These are phyloP conservation scores for Drosophila malerkotliana DNA, from an alignment of 1,140 invertebrate genomes.

Conservation along the genomic window DNA sequence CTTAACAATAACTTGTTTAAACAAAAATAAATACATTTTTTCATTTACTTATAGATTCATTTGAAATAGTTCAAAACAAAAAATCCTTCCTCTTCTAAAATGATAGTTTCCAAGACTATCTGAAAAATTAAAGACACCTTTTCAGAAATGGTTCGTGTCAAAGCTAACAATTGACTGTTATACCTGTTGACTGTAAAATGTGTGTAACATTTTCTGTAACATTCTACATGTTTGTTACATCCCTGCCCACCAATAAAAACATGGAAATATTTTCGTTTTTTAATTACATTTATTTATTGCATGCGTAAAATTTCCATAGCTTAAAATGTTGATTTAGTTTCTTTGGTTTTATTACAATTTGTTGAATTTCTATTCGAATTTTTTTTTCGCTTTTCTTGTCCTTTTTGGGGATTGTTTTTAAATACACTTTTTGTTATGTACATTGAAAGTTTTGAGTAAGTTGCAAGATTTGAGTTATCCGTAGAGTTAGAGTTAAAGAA, in stretches of 20 bases:
- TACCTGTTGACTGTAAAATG: background rate
- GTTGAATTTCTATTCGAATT: conserved; percentile 44
- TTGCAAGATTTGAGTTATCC: conserved; percentile 69
- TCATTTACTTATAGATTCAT: no score
- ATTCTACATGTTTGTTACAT: background rate
- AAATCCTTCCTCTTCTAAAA: no score
- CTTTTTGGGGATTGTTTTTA: conserved; percentile 22
- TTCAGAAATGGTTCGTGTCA: conserved; percentile 2
- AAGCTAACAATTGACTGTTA: background rate
- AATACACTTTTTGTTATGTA: conserved; percentile 46
- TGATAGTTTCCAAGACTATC: no score
- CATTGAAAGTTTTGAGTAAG: conserved; percentile 79
- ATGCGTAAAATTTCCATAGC: conserved; percentile 80
- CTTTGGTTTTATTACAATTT: conserved; percentile 53
- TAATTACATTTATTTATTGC: conserved; percentile 80
- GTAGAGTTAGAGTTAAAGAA: conserved; percentile 62
- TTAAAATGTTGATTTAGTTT: conserved; percentile 75
- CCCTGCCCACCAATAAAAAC: background rate
- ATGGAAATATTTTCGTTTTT: conserved; percentile 30
- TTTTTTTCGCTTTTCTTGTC: conserved; percentile 28
- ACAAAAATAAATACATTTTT: no score
- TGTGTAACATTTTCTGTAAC: background rate
- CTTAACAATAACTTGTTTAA: background rate
- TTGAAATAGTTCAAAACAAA: no score
- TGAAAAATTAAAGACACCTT: no score